Evolutionary conservation across 2,888 invertebrate species (phyloP).

Genomic region (Drosophila pseudotakahashii): DNA sequence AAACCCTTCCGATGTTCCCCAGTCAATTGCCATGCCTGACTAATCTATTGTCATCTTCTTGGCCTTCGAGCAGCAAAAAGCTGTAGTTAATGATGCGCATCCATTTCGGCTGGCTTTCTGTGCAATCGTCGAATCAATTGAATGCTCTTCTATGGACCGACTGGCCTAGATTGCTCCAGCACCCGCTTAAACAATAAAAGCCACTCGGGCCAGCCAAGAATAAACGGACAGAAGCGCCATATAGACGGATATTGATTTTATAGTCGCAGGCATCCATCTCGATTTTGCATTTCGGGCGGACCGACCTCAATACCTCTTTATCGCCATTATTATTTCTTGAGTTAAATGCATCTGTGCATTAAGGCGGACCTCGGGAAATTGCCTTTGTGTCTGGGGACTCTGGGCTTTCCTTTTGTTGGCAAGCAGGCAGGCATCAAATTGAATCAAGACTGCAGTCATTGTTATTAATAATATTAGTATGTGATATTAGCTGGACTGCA

Average conservation of each 20-base stretch:
- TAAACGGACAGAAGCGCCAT: slow-evolving; percentile 2
- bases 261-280: slow-evolving; percentile 6
- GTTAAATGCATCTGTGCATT: slow-evolving; percentile 54
- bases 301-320: slow-evolving; percentile 18
- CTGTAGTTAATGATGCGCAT: slow-evolving; percentile 24
- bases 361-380: slow-evolving; percentile 32
- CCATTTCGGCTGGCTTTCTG: slow-evolving; percentile 10
- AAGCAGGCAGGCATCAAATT: slow-evolving; percentile 53
- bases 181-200: slow-evolving; percentile 63
- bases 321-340: slow-evolving; percentile 29
- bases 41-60: slow-evolving; percentile 37
- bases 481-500: slow-evolving; percentile 36
- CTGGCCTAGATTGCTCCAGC: slow-evolving; percentile 40
- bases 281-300: slow-evolving; percentile 10
- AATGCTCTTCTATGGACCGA: slow-evolving; percentile 40
- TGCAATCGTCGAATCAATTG: slow-evolving; percentile 40
- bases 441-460: slow-evolving; percentile 50
- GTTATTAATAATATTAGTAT: slow-evolving; percentile 54
- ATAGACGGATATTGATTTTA: slow-evolving; percentile 59
- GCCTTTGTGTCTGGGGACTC: slow-evolving; percentile 18
- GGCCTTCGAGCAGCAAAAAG: slow-evolving; percentile 29
- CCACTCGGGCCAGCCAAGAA: slow-evolving; percentile 46
- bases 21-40: slow-evolving; percentile 2
- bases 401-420: slow-evolving; percentile 34
- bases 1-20: slow-evolving; percentile 2